These are phyloP conservation scores for Oncorhynchus clarkii DNA, from an alignment of 2,113 vertebrate genomes.

Conservation along the genomic window DNA sequence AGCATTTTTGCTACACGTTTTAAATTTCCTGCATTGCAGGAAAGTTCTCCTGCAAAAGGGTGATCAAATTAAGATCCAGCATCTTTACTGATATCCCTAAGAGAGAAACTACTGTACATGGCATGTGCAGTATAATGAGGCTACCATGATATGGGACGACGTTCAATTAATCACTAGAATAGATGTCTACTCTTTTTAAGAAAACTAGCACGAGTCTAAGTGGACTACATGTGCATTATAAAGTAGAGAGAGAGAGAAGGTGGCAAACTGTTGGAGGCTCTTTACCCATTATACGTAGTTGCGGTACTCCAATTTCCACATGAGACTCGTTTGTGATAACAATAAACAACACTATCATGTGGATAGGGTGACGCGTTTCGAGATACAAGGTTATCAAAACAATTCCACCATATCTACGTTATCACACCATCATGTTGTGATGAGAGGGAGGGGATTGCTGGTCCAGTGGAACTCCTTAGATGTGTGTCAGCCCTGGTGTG, in stretches of 20 bases:
- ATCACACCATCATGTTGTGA: constrained; percentile 1
- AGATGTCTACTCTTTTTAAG: neutral
- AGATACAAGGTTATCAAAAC: constrained; percentile 12
- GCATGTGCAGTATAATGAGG: too few relatives aligned
- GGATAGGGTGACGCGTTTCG: too few relatives aligned
- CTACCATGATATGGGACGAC: neutral
- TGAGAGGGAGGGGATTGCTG: neutral
- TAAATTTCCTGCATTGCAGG: too few relatives aligned
- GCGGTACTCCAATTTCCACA: too few relatives aligned
- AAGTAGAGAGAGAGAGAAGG: neutral
- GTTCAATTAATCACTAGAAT: neutral
- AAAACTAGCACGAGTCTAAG: neutral
- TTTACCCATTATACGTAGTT: too few relatives aligned
- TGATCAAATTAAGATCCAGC: too few relatives aligned
- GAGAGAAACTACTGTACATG: neutral
- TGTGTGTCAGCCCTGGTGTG: neutral
- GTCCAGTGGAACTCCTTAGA: constrained; percentile 6
- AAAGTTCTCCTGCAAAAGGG: too few relatives aligned
- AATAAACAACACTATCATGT: neutral
- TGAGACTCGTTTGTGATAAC: too few relatives aligned
- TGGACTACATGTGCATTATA: neutral
- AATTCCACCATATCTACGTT: neutral
- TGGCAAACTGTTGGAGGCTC: neutral
- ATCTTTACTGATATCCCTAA: neutral
- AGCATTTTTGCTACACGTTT: too few relatives aligned